Percentiles rank a stretch among this genome's conserved stretches.
phyloP scores from a whole-genome alignment of 2,113 vertebrate species.

The Lepus americanus region DNA sequence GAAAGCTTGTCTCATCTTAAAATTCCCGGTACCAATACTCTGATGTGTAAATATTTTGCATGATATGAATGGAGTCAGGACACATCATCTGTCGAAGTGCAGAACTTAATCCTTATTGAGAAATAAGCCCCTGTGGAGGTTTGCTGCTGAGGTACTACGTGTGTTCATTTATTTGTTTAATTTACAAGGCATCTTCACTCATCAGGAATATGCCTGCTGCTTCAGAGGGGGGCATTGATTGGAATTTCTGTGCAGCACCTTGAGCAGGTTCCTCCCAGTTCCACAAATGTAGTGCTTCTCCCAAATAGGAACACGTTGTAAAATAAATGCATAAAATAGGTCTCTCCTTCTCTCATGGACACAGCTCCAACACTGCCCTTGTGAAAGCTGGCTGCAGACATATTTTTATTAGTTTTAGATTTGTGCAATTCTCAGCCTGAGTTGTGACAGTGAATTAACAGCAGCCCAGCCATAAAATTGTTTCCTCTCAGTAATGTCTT shows the following conservation, averaged over 20 bases:
- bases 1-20: conserved; percentile 35
- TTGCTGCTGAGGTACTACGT: background rate
- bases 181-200: background rate
- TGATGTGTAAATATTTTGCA: background rate
- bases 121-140: background rate
- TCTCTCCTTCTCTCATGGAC: background rate
- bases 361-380: background rate
- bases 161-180: background rate
- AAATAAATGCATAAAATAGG: conserved; percentile 37
- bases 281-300: background rate
- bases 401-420: conserved; percentile 8
- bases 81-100: background rate
- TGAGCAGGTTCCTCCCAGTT: background rate
- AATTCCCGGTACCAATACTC: background rate
- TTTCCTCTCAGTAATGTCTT: background rate
- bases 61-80: background rate
- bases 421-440: background rate
- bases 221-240: background rate
- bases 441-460: background rate
- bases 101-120: background rate
- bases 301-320: conserved; percentile 1
- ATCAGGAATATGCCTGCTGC: background rate
- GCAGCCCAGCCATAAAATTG: background rate
- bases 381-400: background rate
- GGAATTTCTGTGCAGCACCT: background rate